Percentiles rank a stretch among this genome's conserved stretches.
Evolutionary conservation across 2,113 vertebrate genomes (phyloP).

Genomic region (Manacus vitellinus): DNA sequence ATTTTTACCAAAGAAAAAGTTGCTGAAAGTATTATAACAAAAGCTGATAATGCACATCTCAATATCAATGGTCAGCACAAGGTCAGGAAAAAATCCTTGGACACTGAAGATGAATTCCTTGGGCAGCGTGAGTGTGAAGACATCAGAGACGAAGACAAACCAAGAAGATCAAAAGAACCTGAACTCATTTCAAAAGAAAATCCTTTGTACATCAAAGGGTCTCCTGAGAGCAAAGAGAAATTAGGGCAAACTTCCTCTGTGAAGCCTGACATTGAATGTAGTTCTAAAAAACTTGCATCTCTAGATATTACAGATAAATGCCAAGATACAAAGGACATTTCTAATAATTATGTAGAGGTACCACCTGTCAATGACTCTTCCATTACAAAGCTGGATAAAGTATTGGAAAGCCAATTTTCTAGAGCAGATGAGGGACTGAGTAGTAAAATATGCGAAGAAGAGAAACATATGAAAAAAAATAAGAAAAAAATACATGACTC

Average conservation of each 20-base stretch:
- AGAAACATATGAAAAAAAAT: background rate
- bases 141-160: background rate
- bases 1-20: constrained; percentile 65
- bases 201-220: background rate
- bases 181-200: constrained; percentile 20
- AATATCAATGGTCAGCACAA: background rate
- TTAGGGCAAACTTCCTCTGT: background rate
- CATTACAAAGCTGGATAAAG: background rate
- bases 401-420: constrained; percentile 14
- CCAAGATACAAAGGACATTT: constrained; percentile 5
- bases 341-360: background rate
- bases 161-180: constrained; percentile 21
- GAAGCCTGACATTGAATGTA: background rate
- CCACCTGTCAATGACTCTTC: background rate
- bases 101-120: background rate
- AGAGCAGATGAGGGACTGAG: background rate
- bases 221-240: background rate
- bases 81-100: background rate
- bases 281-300: constrained; percentile 30
- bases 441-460: background rate
- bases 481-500: constrained; percentile 42
- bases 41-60: constrained; percentile 16
- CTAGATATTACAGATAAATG: constrained; percentile 13
- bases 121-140: background rate
- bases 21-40: background rate